phyloP scores from a whole-genome alignment of 2,113 vertebrate genomes.

The Plecturocebus donacophilus region DNA sequence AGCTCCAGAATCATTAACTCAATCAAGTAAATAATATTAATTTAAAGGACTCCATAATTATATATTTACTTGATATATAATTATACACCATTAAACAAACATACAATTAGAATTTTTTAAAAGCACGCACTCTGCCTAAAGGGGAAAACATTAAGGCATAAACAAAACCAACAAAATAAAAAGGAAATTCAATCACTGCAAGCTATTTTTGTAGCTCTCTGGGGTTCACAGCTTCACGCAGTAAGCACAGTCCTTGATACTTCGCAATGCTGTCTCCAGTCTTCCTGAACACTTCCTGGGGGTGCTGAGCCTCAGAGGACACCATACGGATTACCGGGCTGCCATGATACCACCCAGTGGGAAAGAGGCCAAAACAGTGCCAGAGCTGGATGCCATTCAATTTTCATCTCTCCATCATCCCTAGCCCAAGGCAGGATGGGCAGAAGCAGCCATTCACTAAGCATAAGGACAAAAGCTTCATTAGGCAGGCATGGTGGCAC shows the following conservation, averaged over 20 bases:
- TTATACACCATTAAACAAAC: conserved; percentile 77
- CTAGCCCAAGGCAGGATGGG: not conserved
- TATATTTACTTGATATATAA: conserved; percentile 79
- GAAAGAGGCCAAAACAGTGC: not conserved
- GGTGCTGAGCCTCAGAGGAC: not conserved
- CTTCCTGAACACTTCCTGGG: not conserved
- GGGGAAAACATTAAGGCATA: conserved; percentile 12
- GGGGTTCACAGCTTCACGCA: not conserved
- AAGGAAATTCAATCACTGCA: not conserved
- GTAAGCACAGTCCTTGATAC: not conserved
- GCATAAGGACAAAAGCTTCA: not conserved
- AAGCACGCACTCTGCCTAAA: conserved; percentile 59
- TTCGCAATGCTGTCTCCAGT: not conserved
- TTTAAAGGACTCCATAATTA: conserved; percentile 80
- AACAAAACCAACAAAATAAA: not conserved
- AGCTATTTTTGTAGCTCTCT: not conserved
- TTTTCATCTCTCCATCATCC: not conserved
- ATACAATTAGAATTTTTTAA: conserved; percentile 76
- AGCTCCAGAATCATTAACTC: conserved; percentile 75
- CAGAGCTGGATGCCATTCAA: not conserved
- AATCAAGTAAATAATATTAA: conserved; percentile 76
- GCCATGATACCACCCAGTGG: not conserved
- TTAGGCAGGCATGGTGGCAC: too few relatives aligned
- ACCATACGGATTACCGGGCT: not conserved
- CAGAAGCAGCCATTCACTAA: not conserved